Evolutionary conservation across 2,113 vertebrate species (phyloP), one percentile per base, ranked within the genome.

Genomic region (Gnathonemus echidnorhynchus): DNA sequence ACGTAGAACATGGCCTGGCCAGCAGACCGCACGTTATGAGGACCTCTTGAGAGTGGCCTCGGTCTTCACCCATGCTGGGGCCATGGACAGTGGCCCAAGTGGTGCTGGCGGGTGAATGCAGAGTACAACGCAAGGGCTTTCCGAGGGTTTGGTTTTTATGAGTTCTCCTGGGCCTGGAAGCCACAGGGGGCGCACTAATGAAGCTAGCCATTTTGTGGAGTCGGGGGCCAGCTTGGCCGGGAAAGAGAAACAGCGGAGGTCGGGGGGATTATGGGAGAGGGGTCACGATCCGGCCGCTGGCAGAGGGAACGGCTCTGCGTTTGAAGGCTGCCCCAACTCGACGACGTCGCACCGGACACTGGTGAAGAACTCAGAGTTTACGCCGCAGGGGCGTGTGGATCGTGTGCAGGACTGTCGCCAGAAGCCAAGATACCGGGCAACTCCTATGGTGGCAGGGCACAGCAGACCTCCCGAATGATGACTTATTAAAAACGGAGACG

Each of bases 231-330:
- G 91, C 91, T 62, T 46, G 5, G 91, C 50, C 84, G 88, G 92
- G 92, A 92, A 93, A 92, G 91, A 92, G 88, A 88, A 93, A 90
- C 93, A 89, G 88, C 89, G 92, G 90, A 94, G 93, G 94, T 95
- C 90, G 92, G 70, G 91, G 87, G 39, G 70, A 92, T 89, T 90
- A 93, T 90, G 88, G 93, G 90, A 90, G 90, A 35, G 92, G 92
- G 91, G 91, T 92, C 92, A 17, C 31, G 84, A 3, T 19, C 70
- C n/a, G n/a, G 21, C 11, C 17, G 45, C 45, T 66, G 42, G 15
- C 56, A 77, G 42, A 56, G 77, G 48, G 27, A 84, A 52, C 5
- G 52, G 62, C 31, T 80, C 88, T 24, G 56, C 88, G 48, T 91
- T 92, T 91, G 91, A 92, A 91, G 89, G 80, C 93, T 0, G 27